Base-by-base conservation (phyloP, 2,797 vertebrate genomes). In the Perodicticus potto region DNA sequence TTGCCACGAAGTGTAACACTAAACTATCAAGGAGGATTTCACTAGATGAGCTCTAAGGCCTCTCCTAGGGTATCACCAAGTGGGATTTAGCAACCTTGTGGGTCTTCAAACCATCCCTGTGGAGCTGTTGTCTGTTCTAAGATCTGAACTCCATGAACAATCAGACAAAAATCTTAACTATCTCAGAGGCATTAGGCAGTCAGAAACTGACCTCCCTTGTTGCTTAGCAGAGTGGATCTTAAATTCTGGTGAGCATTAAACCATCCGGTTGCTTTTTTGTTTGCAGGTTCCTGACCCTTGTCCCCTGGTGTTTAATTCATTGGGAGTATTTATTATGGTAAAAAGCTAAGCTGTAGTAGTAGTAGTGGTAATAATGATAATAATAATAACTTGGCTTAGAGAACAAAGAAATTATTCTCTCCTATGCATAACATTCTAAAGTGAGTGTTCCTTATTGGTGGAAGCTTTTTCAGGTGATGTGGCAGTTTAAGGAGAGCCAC, bases 71-170 rank as follows among this genome's bases (percentile, higher is more conserved):
- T 23, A 23, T 72, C 22, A 70, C 78, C 67, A 63, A 76, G 90
- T 94, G 34, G 90, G 34, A 73, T 86, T 96, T 89, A 59, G 57
- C 12, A 4, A 89, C 69, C 34, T 82, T 1, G 0, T 53, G 55
- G 55, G 27, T 86, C 57, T 85, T 93, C n/a, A 92, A 43, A 55
- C 40, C 34, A 72, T 8, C 23, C 59, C 67, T 19, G 22, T 49
- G 43, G 77, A 85, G 88, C 61, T 63, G 34, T 13, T 94, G 8
- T 82, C 55, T 82, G 23, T 69, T 76, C 32, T 53, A 59, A 85
- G 63, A 91, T 74, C 55, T 83, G 94, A 92, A 45, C 61, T 55
- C 92, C 73, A 22, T 10, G 72, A 49, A 86, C n/a, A 63, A 76
- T 92, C 29, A 61, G 63, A 89, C 91, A 59, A 88, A 93, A 27